These are phyloP conservation scores for Bombus waltoni DNA, from an alignment of 1,140 invertebrate genomes.

Conservation along the genomic window DNA sequence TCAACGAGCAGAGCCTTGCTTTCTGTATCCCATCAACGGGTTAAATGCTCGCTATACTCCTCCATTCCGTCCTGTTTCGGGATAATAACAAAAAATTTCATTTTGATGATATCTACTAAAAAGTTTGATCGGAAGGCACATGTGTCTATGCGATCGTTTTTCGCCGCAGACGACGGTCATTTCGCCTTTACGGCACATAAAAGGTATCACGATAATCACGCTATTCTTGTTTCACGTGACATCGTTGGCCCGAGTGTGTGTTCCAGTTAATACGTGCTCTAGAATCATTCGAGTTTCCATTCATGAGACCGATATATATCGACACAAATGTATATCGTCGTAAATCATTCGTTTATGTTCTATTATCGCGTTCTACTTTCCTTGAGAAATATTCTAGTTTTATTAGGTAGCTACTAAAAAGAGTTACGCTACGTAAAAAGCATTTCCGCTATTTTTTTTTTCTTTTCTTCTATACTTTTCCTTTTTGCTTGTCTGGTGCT, in stretches of 20 bases:
- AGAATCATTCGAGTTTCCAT: background rate
- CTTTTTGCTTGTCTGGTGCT: background rate
- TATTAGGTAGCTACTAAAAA: background rate
- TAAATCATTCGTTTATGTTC: conserved; percentile 3
- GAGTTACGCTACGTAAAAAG: background rate
- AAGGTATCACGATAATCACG: conserved; percentile 25
- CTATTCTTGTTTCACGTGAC: conserved; percentile 4
- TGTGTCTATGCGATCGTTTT: conserved; percentile 1
- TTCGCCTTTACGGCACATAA: background rate
- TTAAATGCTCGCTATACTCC: conserved; percentile 64
- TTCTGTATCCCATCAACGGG: conserved; percentile 58
- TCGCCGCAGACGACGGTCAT: conserved; percentile 13
- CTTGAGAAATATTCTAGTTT: background rate
- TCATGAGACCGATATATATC: background rate
- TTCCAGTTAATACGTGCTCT: background rate
- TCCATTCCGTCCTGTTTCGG: conserved; percentile 28
- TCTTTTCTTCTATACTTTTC: background rate
- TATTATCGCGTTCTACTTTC: background rate
- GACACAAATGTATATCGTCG: background rate
- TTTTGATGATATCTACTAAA: conserved; percentile 42
- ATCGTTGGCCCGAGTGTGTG: background rate
- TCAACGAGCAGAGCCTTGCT: conserved; percentile 56
- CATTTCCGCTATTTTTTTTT: background rate
- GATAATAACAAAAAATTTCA: conserved; percentile 49
- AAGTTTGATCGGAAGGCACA: conserved; percentile 31